phyloP scores from a whole-genome alignment of 2,113 vertebrate genomes.

The Nothocercus nigrocapillus region DNA sequence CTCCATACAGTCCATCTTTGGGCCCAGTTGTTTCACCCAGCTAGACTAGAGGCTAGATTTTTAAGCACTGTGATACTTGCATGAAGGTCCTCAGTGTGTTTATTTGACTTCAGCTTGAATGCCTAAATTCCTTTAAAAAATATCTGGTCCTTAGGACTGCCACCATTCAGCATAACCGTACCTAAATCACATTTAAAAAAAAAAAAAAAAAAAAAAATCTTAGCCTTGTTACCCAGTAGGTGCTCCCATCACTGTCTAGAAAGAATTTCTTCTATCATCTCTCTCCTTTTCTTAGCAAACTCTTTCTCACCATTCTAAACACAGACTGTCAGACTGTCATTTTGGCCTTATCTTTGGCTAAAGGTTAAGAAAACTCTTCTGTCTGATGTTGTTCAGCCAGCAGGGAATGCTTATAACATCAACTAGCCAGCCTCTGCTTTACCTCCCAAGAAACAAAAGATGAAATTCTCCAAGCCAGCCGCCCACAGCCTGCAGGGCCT shows the following conservation, averaged over 20 bases:
- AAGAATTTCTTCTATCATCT: not conserved
- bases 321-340: rapidly evolving
- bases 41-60: not conserved
- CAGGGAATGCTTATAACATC: slow-evolving; percentile 67
- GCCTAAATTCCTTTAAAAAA: not conserved
- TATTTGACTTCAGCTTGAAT: not conserved
- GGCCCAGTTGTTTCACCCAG: not conserved
- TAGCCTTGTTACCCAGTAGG: not conserved
- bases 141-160: not conserved
- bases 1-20: not conserved
- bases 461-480: slow-evolving; percentile 61
- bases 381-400: slow-evolving; percentile 57
- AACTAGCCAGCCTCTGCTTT: slow-evolving; percentile 24
- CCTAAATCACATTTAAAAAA: not conserved
- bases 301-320: not conserved
- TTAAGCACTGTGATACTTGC: not conserved
- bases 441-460: slow-evolving; percentile 75
- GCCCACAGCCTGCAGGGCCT: slow-evolving; percentile 55
- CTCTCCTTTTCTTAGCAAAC: not conserved
- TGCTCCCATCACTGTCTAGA: not conserved
- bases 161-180: not conserved
- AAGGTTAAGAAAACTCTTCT: slow-evolving; percentile 63
- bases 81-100: not conserved
- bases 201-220: not conserved
- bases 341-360: slow-evolving; percentile 55